phyloP scores from a whole-genome alignment of 2,888 invertebrate species.

The Mesochorus sp. region DNA sequence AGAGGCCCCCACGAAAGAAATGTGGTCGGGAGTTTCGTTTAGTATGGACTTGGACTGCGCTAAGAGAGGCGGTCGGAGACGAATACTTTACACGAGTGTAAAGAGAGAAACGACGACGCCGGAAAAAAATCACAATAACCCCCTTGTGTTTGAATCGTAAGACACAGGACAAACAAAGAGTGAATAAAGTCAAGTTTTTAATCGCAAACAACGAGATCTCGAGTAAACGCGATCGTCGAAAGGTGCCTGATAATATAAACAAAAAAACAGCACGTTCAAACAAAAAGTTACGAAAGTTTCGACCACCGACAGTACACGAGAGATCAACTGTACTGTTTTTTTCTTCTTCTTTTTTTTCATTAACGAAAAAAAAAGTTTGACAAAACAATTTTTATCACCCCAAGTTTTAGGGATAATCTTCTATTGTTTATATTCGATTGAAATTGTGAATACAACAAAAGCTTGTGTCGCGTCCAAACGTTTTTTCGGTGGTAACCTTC shows the following conservation, averaged over 20 bases:
- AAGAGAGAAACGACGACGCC: conserved; percentile 23
- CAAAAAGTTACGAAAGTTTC: no score
- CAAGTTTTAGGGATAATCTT: neutral
- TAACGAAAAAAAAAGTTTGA: no score
- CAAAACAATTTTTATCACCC: neutral
- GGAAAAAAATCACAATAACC: conserved; percentile 13
- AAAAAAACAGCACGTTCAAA: no score
- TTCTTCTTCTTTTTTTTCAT: neutral
- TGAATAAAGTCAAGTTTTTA: no score
- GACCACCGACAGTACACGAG: no score
- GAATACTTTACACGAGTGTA: neutral
- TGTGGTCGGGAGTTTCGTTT: conserved; percentile 78
- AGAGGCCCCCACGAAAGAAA: conserved; percentile 80
- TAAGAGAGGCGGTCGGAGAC: conserved; percentile 74
- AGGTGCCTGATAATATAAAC: no score
- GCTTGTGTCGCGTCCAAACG: neutral
- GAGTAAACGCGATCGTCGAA: no score
- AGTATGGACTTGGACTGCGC: conserved; percentile 80
- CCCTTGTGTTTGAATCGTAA: neutral
- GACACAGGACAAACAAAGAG: neutral
- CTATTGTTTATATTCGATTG: no score
- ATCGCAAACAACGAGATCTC: no score
- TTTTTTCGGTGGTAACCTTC: conserved; percentile 22
- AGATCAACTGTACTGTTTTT: no score
- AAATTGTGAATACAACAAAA: neutral